A percentile compares a stretch with the other conserved stretches of the same genome.
These are phyloP conservation scores for Telmatochromis brachygnathus DNA, from an alignment of 2,113 vertebrate species.

Conservation along the genomic window DNA sequence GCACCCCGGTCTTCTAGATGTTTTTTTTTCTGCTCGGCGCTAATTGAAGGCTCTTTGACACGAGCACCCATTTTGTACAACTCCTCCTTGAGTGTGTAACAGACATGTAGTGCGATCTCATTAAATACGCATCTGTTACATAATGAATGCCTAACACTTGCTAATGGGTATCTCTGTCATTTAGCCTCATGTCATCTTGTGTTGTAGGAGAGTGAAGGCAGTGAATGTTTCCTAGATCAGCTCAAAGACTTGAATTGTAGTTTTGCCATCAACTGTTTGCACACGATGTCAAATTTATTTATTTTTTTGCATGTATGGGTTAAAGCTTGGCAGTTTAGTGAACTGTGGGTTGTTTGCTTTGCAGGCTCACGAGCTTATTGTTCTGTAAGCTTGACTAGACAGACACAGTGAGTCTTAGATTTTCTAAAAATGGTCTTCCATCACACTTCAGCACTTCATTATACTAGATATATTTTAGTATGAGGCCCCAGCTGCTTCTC, in stretches of 20 bases:
- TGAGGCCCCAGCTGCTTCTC: neutral
- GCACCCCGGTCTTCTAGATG: neutral
- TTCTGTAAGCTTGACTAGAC: neutral
- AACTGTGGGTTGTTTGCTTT: neutral
- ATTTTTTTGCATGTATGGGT: neutral
- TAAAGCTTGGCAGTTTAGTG: neutral
- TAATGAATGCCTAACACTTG: slow-evolving; percentile 1
- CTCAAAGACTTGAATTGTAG: neutral
- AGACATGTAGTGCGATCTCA: slow-evolving; percentile 31
- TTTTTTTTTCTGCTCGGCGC: neutral
- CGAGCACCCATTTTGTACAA: slow-evolving; percentile 11
- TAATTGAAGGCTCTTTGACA: slow-evolving; percentile 54
- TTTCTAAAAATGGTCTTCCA: neutral
- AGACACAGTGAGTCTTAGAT: neutral
- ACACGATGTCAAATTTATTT: neutral
- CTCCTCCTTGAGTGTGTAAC: neutral
- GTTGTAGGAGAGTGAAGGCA: neutral
- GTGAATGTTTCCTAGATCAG: neutral
- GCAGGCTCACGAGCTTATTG: neutral
- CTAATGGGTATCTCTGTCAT: slow-evolving; percentile 33
- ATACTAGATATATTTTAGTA: neutral
- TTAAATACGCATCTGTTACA: slow-evolving; percentile 40
- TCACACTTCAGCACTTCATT: slow-evolving; percentile 15
- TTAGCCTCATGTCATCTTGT: neutral
- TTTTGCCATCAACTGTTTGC: neutral